These are phyloP conservation scores for Pedetes capensis DNA, from an alignment of 2,113 vertebrate genomes.

Conservation along the genomic window DNA sequence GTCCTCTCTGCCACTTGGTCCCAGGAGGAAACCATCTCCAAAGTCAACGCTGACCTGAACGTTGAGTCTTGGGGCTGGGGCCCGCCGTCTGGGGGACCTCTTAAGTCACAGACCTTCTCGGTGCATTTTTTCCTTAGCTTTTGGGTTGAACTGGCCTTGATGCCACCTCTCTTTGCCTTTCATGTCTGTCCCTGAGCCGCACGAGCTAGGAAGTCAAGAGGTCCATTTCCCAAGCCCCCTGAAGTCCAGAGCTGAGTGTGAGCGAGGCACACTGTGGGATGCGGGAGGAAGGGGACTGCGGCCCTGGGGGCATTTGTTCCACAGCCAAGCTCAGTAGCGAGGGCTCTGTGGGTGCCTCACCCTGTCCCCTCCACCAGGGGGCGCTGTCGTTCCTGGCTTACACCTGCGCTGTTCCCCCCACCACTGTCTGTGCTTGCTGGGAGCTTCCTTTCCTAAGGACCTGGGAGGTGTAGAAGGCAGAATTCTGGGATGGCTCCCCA, in stretches of 20 bases:
- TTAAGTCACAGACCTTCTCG: background rate
- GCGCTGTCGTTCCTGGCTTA: background rate
- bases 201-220: background rate
- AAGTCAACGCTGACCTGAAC: background rate
- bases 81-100: background rate
- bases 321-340: background rate
- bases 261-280: too few species aligned
- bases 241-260: accelerated
- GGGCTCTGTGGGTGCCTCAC: accelerated
- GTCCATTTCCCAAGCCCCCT: background rate
- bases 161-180: accelerated
- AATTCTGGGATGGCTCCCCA: background rate
- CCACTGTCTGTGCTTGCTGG: background rate
- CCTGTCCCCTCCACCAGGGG: accelerated
- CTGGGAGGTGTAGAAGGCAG: too few species aligned
- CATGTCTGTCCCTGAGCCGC: background rate
- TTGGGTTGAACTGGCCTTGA: background rate
- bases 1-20: background rate
- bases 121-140: background rate
- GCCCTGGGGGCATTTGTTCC: accelerated
- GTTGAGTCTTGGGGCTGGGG: background rate
- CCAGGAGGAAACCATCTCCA: background rate
- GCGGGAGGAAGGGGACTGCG: accelerated
- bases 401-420: accelerated
- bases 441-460: background rate